These are phyloP conservation scores for Tromatobia lineatoria DNA, from an alignment of 2,888 invertebrate genomes.

Conservation along the genomic window DNA sequence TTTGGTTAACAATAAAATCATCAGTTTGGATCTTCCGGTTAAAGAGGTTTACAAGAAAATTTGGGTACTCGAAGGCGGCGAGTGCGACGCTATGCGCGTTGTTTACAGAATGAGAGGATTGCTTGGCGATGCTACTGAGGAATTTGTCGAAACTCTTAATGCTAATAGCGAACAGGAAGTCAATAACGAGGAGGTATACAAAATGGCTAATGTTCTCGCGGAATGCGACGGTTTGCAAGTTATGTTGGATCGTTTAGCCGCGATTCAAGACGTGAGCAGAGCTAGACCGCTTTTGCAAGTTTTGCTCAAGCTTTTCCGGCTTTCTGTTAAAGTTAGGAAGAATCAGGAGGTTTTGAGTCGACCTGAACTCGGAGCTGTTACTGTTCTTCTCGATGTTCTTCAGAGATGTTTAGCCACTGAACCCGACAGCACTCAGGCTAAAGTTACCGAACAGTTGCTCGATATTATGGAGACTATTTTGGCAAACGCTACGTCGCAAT, in stretches of 20 bases:
- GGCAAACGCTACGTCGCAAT: conserved; percentile 95
- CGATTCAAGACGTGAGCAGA: conserved; percentile 94
- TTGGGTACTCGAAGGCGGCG: conserved; percentile 95
- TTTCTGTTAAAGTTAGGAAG: conserved; percentile 95
- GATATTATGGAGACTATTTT: conserved; percentile 98
- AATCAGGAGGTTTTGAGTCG: conserved; percentile 96
- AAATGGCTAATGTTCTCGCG: conserved; percentile 94
- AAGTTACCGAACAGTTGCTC: conserved; percentile 95
- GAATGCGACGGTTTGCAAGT: conserved; percentile 93
- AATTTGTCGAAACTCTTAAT: conserved; percentile 97
- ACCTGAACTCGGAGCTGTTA: conserved; percentile 93
- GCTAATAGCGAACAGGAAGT: conserved; percentile 94
- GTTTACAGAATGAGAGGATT: conserved; percentile 99
- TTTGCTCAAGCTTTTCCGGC: conserved; percentile 94
- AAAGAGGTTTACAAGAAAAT: conserved; percentile 93
- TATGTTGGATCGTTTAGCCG: conserved; percentile 94
- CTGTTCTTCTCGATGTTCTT: conserved; percentile 93
- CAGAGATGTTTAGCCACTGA: conserved; percentile 90
- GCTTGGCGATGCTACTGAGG: conserved; percentile 99
- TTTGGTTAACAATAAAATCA: conserved; percentile 98
- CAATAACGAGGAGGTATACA: conserved; percentile 97
- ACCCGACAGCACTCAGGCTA: conserved; percentile 90
- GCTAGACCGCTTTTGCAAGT: conserved; percentile 96
- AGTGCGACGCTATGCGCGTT: conserved; percentile 98
- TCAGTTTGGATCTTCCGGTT: conserved; percentile 97